Evolutionary conservation across 2,797 vertebrate genomes (phyloP).

Genomic region (Clamator glandarius): DNA sequence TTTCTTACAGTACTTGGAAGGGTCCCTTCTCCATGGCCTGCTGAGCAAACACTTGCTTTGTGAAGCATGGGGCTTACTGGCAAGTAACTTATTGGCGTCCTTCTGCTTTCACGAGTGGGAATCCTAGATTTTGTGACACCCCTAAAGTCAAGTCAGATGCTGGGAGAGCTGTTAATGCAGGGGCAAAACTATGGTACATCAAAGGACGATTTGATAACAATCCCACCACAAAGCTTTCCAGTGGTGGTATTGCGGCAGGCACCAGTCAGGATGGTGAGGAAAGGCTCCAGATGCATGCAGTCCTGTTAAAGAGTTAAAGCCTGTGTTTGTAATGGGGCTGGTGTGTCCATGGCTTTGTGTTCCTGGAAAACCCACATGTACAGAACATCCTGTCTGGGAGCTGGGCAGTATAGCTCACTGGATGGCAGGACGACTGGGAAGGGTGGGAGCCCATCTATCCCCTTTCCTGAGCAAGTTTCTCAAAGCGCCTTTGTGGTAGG

Average conservation of each 20-base stretch:
- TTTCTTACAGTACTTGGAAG: fast-evolving
- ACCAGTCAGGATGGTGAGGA: not conserved
- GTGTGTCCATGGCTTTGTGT: not conserved
- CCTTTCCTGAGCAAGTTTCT: not conserved
- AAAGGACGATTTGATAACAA: fast-evolving
- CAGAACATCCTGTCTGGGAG: not conserved
- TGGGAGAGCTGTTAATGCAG: not conserved
- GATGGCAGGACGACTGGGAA: not conserved
- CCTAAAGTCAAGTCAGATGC: not conserved
- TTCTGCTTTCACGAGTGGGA: not conserved
- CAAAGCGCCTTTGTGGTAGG: not conserved
- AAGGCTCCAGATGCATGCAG: fast-evolving
- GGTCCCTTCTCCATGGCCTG: not conserved
- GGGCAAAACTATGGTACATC: fast-evolving
- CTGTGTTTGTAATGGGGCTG: fast-evolving
- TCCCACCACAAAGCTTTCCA: not conserved
- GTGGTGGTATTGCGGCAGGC: fast-evolving
- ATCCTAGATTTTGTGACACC: not conserved
- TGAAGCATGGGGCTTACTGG: fast-evolving
- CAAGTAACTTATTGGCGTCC: fast-evolving
- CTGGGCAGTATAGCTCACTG: fast-evolving
- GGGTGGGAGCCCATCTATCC: not conserved
- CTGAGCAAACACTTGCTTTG: not conserved
- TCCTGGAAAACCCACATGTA: not conserved
- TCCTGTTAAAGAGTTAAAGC: not conserved